A percentile compares a stretch with the other conserved stretches of the same genome.
Evolutionary conservation across 1,140 invertebrate genomes (phyloP).

Genomic region (Xylocopa sonorina): DNA sequence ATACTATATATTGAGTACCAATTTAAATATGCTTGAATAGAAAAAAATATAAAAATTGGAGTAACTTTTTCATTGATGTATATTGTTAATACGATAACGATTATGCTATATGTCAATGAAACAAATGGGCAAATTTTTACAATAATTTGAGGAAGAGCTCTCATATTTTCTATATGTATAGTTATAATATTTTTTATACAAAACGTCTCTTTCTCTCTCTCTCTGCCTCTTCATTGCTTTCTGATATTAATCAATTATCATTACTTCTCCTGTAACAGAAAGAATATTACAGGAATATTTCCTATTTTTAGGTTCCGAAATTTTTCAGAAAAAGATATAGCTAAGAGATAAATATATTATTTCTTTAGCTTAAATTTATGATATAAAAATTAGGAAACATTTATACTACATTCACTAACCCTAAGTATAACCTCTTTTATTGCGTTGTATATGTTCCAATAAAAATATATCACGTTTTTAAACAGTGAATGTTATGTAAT

Average conservation of each 20-base stretch:
- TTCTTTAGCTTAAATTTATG: no score
- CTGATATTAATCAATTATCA: conserved; percentile 2
- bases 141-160: conserved; percentile 6
- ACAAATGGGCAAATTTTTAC: conserved; percentile 38
- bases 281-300: not conserved
- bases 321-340: not conserved
- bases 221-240: not conserved
- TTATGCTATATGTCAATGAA: conserved; percentile 32
- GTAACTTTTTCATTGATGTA: conserved; percentile 68
- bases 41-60: conserved; percentile 69
- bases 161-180: conserved; percentile 43
- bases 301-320: no score
- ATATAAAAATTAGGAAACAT: not conserved
- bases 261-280: conserved; percentile 10
- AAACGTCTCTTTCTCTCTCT: no score
- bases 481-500: not conserved
- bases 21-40: conserved; percentile 71
- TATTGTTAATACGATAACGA: conserved; percentile 54
- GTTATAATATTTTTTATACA: not conserved
- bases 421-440: conserved; percentile 22
- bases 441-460: not conserved
- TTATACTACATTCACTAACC: conserved; percentile 11
- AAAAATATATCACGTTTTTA: not conserved
- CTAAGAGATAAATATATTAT: no score
- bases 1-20: conserved; percentile 71